Evolutionary conservation across 2,113 vertebrate genomes (phyloP), one percentile per base, ranked within the genome.

Genomic region (Sapayoa aenigma): DNA sequence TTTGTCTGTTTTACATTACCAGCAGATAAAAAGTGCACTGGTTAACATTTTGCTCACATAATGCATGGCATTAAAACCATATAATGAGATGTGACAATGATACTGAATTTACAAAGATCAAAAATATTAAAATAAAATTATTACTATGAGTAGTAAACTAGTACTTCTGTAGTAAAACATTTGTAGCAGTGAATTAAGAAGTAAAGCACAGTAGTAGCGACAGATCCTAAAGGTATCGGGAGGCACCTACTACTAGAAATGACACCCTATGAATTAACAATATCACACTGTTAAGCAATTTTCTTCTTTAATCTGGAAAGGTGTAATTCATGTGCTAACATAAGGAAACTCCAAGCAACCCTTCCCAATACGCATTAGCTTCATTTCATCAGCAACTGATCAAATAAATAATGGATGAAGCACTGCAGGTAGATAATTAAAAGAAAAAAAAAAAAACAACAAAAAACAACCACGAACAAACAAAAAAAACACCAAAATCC

Each of bases 61-160:
- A 12, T 33, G 53, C 0, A 0, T 14, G 21, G 8, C 59, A 74
- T 50, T 58, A 82, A 83, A 89, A 71, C 4, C 0, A 0, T 42
- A 46, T 31, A 9, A 84, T 30, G 28, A 90, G 6, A 76, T 16
- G 25, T 3, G 6, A 55, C 11, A 71, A 24, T 0, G 3, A 76
- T 11, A 66, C 4, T 37, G 35, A 75, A 75, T 77, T 77, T 20
- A 71, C 23, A 46, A 76, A 62, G 21, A 74, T 76, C 30, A 62
- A 87, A 84, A 82, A 14, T 25, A 41, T 59, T 46, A 28, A 49
- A 41, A 74, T 35, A 76, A 69, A 63, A 41, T 15, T 71, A n/a
- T 9, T 67, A 19, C 16, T 67, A 11, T 6, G 14, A 49, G 5
- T 31, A 74, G 11, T 49, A 66, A 87, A 50, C 15, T 59, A 46